Evolutionary conservation across 2,113 vertebrate species (phyloP), one percentile per base, ranked within the genome.

Genomic region (Pangasianodon hypophthalmus): DNA sequence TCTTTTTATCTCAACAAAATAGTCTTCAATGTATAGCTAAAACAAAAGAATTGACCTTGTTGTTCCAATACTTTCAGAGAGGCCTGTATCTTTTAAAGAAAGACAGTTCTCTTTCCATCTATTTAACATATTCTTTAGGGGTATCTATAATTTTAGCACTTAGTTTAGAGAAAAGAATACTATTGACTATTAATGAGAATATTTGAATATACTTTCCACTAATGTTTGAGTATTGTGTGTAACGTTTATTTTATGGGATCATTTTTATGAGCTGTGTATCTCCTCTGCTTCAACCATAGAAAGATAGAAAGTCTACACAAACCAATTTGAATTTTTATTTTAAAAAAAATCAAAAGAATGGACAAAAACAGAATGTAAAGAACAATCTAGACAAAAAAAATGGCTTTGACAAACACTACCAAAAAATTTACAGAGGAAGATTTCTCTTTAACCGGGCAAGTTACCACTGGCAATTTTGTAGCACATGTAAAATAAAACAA

Each of bases 401-500:
- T 97, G 97, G 97, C 96, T 96, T 98, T 96, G 97, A 98, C 96
- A 97, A 97, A 97, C 96, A 96, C 96, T 58, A 97, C 96, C 97
- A 97, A 96, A 96, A 96, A 62, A 29, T 62, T 2, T 84, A 96
- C 97, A 94, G 67, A 67, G 46, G 32, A 95, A 92, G 92, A 86
- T 96, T 96, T 96, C 96, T 96, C 95, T 97, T 97, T 96, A 97
- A 97, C 97, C 96, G 97, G 97, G 97, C 96, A 97, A 96, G 97
- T 97, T 97, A 97, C 97, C 97, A 98, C 98, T 97, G 97, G 97
- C 97, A 98, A 97, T 96, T 96, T 93, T 96, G 97, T 98, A 97
- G 97, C 97, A 98, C 97, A 95, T 97, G 96, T 96, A 95, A 96
- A 97, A 98, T 96, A 97, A 97, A 97, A 97, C 41, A n/a, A 88